A percentile compares a stretch with the other conserved stretches of the same genome.
Evolutionary conservation across 2,797 vertebrate genomes (phyloP).

Genomic region (Sciurus carolinensis): DNA sequence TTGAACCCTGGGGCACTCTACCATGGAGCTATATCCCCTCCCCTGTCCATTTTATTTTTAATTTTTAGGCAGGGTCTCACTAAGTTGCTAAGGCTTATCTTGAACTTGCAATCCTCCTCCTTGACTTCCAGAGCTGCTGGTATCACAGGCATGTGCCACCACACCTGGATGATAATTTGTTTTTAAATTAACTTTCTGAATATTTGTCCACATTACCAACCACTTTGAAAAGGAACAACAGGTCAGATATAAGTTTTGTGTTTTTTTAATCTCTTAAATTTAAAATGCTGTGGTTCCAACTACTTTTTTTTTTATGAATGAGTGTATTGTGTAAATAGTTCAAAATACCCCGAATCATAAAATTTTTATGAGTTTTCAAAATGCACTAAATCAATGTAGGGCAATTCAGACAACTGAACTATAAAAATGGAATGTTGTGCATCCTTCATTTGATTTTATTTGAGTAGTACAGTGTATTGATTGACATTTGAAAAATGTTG

Average conservation of each 20-base stretch:
- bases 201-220: neutral
- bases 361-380: conserved; percentile 58
- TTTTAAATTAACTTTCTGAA: neutral
- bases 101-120: too few relatives aligned
- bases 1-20: too few relatives aligned
- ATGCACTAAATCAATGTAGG: conserved; percentile 61
- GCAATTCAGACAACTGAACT: conserved; percentile 49
- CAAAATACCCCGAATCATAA: conserved; percentile 33
- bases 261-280: neutral
- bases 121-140: too few relatives aligned
- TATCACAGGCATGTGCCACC: too few relatives aligned
- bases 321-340: neutral
- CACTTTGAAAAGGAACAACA: neutral
- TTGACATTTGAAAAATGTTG: conserved; percentile 65
- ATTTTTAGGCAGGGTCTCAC: too few relatives aligned
- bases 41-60: too few relatives aligned
- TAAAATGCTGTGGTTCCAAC: neutral
- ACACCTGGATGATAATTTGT: neutral
- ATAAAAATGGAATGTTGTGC: conserved; percentile 14
- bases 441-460: conserved; percentile 59
- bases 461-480: conserved; percentile 52
- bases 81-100: too few relatives aligned
- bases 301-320: conserved; percentile 6
- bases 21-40: too few relatives aligned
- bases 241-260: neutral